Conservation (phyloP, 2,113 vertebrate species). For the Limnothrissa miodon region DNA sequence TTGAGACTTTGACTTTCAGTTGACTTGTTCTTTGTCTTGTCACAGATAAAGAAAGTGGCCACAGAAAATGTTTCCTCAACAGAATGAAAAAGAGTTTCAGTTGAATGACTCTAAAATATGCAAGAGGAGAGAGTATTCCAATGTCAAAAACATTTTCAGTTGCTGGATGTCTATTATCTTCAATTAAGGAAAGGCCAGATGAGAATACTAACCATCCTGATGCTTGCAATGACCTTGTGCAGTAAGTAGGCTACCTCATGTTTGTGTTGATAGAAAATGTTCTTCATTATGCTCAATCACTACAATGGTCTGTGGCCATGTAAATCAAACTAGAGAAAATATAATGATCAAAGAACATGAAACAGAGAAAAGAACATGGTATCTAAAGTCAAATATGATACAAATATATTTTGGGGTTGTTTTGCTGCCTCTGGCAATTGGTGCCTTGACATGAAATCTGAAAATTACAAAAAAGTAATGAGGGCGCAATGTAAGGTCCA, state of each 20-base stretch:
- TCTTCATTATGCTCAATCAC: not conserved
- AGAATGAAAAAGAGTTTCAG: conserved; percentile 3
- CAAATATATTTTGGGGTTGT: too few species aligned
- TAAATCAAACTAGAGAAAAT: not conserved
- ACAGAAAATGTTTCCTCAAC: not conserved
- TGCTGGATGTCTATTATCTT: not conserved
- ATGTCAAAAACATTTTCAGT: not conserved
- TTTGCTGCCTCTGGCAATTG: too few species aligned
- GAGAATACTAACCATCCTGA: not conserved
- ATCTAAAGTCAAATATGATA: not conserved
- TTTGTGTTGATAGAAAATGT: not conserved
- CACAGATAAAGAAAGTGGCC: not conserved
- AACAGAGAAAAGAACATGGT: too few species aligned
- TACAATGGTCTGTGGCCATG: not conserved
- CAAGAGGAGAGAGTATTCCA: not conserved
- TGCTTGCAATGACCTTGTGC: not conserved
- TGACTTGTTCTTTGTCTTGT: not conserved
- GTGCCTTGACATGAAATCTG: too few species aligned
- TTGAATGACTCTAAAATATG: not conserved
- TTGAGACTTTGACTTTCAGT: not conserved
- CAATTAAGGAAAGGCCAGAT: not conserved
- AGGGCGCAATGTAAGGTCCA: too few species aligned
- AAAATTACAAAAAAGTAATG: too few species aligned
- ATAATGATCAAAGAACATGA: too few species aligned
- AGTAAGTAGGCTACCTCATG: not conserved